A percentile compares a stretch with the other conserved stretches of the same genome.
These are phyloP conservation scores for Solenodon paradoxus DNA, from an alignment of 2,113 vertebrate genomes.

Conservation along the genomic window DNA sequence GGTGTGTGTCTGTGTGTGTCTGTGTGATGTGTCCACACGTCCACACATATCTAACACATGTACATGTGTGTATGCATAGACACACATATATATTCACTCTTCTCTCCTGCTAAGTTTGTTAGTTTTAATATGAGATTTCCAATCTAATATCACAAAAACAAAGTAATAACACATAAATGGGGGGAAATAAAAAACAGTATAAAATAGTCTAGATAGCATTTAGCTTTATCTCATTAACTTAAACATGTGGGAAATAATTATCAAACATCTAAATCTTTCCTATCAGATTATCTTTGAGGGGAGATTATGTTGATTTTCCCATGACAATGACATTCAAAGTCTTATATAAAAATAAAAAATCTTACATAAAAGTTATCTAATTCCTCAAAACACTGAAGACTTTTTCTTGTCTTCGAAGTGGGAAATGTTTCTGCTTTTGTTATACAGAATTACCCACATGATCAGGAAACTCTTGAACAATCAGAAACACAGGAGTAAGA, in stretches of 20 bases:
- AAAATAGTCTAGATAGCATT: background rate
- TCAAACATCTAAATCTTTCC: background rate
- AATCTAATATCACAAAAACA: conserved; percentile 38
- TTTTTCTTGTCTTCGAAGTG: background rate
- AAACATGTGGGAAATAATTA: conserved; percentile 29
- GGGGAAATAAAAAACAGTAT: background rate
- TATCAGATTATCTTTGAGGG: background rate
- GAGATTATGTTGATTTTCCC: background rate
- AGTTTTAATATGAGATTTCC: conserved; percentile 20
- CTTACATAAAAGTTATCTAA: background rate
- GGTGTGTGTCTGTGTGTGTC: no score
- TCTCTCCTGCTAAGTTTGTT: background rate
- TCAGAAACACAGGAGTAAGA: background rate
- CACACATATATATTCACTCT: no score
- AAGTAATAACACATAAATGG: background rate
- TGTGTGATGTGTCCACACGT: no score
- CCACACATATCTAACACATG: background rate
- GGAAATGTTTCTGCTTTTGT: background rate
- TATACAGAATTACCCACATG: background rate
- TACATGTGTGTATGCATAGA: background rate
- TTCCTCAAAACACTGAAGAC: background rate
- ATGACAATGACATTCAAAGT: background rate
- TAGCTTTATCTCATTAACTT: conserved; percentile 36
- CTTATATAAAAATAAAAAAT: conserved; percentile 30
- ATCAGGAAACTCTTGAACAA: background rate